A percentile compares a stretch with the other conserved stretches of the same genome.
These are phyloP conservation scores for Oceanodroma tethys DNA, from an alignment of 2,113 vertebrate genomes.

Conservation along the genomic window DNA sequence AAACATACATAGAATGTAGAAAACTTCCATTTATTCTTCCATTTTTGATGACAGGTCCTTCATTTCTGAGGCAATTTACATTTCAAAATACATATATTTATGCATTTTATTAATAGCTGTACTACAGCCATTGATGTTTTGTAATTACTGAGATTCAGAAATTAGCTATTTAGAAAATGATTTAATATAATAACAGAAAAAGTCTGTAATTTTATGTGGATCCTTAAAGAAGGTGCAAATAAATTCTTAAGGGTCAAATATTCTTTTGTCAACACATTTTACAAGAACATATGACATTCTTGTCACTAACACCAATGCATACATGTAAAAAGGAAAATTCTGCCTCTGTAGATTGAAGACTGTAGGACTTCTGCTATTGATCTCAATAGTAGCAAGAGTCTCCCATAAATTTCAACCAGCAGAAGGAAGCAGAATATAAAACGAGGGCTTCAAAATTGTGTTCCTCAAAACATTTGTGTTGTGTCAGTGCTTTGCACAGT, in stretches of 20 bases:
- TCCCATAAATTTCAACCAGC: background rate
- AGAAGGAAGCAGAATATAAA: background rate
- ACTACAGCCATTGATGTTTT: background rate
- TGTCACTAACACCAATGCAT: background rate
- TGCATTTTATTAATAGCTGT: background rate
- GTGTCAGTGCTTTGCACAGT: background rate
- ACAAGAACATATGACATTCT: fast-evolving
- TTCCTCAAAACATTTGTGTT: background rate
- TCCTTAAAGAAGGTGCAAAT: background rate
- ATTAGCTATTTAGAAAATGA: background rate
- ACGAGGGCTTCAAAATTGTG: background rate
- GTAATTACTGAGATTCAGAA: background rate
- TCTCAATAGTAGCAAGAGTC: background rate
- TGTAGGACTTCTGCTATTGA: background rate
- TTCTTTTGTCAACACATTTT: background rate
- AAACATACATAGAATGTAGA: background rate
- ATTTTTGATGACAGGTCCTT: background rate
- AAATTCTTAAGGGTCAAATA: background rate
- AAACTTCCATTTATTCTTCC: background rate
- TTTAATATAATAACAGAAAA: background rate
- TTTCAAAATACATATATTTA: background rate
- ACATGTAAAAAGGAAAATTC: background rate
- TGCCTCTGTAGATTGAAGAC: background rate
- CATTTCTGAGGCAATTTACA: background rate
- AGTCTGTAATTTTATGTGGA: background rate